Percentiles rank a stretch among this genome's conserved stretches.
phyloP scores from a whole-genome alignment of 2,113 vertebrate species.

The Hippocampus guttulatus region DNA sequence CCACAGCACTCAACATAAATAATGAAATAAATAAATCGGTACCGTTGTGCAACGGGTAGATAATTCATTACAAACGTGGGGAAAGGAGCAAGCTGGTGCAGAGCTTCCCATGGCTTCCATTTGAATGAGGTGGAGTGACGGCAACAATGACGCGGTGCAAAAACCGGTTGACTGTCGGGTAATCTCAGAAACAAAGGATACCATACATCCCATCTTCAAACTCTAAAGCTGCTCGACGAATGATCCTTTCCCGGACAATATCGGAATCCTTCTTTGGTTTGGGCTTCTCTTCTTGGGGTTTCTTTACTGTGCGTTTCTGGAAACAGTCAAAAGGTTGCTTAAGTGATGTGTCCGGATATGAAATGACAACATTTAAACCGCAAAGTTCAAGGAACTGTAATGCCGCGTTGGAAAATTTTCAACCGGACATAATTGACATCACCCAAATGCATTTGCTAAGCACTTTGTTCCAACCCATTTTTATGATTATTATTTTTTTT shows the following conservation, averaged over 20 bases:
- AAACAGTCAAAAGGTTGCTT: conserved; percentile 13
- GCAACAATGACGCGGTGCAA: background rate
- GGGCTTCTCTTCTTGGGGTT: conserved; percentile 69
- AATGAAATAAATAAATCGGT: too few species aligned
- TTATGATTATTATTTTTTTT: background rate
- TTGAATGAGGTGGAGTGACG: background rate
- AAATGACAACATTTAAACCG: background rate
- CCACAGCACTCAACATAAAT: too few species aligned
- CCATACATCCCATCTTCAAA: conserved; percentile 99
- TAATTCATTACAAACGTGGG: too few species aligned
- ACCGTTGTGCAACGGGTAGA: too few species aligned
- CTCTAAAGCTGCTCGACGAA: conserved; percentile 90
- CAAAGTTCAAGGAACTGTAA: too few species aligned
- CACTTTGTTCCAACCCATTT: background rate
- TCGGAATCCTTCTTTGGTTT: conserved; percentile 82
- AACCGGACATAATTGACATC: background rate
- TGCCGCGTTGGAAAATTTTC: background rate
- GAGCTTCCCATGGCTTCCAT: background rate
- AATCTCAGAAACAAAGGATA: conserved; percentile 79
- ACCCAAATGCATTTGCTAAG: background rate
- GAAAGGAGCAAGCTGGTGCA: too few species aligned
- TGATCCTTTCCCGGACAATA: conserved; percentile 89
- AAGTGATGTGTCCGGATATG: background rate
- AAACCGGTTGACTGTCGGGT: background rate
- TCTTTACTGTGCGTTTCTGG: conserved; percentile 84